Evolutionary conservation across 2,888 invertebrate genomes (phyloP).

Genomic region (Synergus japonicus): DNA sequence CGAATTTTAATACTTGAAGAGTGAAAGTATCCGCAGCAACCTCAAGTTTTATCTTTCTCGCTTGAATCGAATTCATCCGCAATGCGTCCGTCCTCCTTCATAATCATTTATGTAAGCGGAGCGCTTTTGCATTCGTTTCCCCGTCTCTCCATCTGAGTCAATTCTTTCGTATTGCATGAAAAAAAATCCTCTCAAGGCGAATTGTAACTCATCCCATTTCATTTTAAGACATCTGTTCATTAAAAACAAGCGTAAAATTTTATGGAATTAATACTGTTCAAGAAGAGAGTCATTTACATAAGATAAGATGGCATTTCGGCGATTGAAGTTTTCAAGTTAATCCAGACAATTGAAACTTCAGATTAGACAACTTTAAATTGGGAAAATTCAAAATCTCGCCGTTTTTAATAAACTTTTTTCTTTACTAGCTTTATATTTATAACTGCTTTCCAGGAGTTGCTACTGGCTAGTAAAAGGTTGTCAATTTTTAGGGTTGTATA

Average conservation of each 20-base stretch:
- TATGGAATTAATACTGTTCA: background rate
- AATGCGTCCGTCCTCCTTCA: conserved; percentile 27
- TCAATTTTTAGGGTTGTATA: too few relatives aligned
- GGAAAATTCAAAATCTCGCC: too few relatives aligned
- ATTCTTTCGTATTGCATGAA: background rate
- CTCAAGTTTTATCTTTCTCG: background rate
- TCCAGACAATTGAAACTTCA: too few relatives aligned
- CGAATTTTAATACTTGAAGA: conserved; percentile 30
- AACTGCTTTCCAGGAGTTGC: too few relatives aligned
- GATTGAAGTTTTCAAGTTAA: too few relatives aligned
- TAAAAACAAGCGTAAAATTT: background rate
- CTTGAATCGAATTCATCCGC: conserved; percentile 5
- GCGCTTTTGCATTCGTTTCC: conserved; percentile 27
- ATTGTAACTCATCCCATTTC: background rate
- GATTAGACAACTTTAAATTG: too few relatives aligned
- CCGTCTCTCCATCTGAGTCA: background rate
- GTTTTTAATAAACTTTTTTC: too few relatives aligned
- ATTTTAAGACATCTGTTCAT: background rate
- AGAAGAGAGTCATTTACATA: background rate
- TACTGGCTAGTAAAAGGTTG: too few relatives aligned
- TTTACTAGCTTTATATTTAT: too few relatives aligned
- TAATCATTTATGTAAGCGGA: conserved; percentile 30
- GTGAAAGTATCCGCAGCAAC: conserved; percentile 14
- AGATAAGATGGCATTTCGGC: too few relatives aligned
- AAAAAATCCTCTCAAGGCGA: background rate